Conservation (phyloP, 1,140 invertebrate species). For the Ditylenchus dipsaci region DNA sequence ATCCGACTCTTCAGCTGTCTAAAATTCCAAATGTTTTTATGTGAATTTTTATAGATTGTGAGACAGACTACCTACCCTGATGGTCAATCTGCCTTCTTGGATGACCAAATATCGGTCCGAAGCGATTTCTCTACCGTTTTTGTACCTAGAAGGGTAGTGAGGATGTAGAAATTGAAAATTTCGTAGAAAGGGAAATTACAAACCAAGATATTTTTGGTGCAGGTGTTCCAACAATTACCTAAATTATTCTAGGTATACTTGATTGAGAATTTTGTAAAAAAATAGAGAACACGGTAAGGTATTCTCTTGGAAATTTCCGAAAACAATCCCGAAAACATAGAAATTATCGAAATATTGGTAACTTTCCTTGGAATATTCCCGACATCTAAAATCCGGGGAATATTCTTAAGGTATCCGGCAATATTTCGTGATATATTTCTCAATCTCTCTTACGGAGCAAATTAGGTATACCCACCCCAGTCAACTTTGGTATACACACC, state of each 20-base stretch:
- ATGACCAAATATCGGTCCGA: conserved; percentile 26
- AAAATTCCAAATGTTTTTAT: conserved; percentile 5
- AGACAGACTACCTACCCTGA: conserved; percentile 18
- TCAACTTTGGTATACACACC: no score
- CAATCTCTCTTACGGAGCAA: no score
- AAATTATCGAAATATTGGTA: no score
- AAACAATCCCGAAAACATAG: no score
- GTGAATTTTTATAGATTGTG: neutral
- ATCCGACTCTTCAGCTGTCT: conserved; percentile 50
- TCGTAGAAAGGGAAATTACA: neutral
- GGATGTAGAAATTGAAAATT: conserved; percentile 46
- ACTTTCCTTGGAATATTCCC: no score
- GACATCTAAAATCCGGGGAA: no score
- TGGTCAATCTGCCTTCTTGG: conserved; percentile 32
- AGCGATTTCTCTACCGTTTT: conserved; percentile 53
- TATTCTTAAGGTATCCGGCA: no score
- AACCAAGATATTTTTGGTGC: conserved; percentile 61
- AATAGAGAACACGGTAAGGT: no score
- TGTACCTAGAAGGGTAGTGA: conserved; percentile 60
- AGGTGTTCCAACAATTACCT: conserved; percentile 57
- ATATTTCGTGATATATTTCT: no score
- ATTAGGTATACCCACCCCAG: no score
- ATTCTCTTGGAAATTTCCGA: no score
- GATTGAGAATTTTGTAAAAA: no score
- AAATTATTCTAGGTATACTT: neutral